A percentile compares a stretch with the other conserved stretches of the same genome.
Evolutionary conservation across 2,113 vertebrate species (phyloP).

Genomic region (Tupaia tana): DNA sequence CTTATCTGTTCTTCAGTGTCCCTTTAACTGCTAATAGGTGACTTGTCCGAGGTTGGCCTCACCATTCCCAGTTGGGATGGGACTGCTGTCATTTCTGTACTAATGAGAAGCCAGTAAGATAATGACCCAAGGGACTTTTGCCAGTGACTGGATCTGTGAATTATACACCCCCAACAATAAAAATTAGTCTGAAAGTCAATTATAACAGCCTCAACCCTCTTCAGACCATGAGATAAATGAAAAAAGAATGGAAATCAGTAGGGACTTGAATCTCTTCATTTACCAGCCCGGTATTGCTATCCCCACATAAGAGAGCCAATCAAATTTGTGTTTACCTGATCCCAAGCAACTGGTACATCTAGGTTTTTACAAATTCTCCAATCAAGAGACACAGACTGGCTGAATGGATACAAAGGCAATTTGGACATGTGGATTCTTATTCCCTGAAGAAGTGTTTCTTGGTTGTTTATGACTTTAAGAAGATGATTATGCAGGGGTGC

Average conservation of each 20-base stretch:
- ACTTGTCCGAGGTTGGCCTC: not conserved
- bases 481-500: not conserved
- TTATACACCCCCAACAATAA: not conserved
- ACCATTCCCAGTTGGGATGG: not conserved
- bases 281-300: not conserved
- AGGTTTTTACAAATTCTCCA: too few species aligned
- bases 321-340: not conserved
- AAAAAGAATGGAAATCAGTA: not conserved
- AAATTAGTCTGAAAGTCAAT: not conserved
- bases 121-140: not conserved
- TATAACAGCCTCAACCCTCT: accelerated
- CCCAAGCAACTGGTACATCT: not conserved
- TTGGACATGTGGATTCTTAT: not conserved
- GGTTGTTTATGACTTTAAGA: not conserved
- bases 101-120: not conserved
- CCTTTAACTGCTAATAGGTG: not conserved
- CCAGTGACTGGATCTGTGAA: not conserved
- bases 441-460: not conserved
- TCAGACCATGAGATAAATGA: not conserved
- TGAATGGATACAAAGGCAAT: too few species aligned
- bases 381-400: too few species aligned
- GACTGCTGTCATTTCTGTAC: not conserved
- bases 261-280: not conserved
- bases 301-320: not conserved
- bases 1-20: not conserved